These are phyloP conservation scores for Rhorus exstirpatorius DNA, from an alignment of 2,888 invertebrate species.

Conservation along the genomic window DNA sequence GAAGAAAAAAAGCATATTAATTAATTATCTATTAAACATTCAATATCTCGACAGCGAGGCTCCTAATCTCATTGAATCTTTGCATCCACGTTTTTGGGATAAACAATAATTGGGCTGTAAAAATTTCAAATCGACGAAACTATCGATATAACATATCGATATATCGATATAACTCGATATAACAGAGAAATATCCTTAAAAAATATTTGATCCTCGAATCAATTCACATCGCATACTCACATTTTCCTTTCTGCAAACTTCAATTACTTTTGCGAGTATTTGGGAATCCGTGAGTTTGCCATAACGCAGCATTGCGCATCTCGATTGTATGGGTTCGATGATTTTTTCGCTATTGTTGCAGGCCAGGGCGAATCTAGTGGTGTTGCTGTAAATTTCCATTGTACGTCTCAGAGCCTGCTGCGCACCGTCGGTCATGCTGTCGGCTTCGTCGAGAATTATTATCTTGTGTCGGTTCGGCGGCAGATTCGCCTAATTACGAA, in stretches of 20 bases:
- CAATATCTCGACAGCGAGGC: no score
- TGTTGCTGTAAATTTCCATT: slow-evolving; percentile 99
- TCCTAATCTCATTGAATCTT: no score
- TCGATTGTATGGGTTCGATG: slow-evolving; percentile 99
- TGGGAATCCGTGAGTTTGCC: slow-evolving; percentile 96
- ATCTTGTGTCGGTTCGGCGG: slow-evolving; percentile 97
- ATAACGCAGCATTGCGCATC: slow-evolving; percentile 98
- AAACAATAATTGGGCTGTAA: no score
- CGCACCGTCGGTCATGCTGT: slow-evolving; percentile 99
- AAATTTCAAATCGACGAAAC: no score
- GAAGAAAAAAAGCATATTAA: no score
- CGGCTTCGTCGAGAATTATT: slow-evolving; percentile 99
- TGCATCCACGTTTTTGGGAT: no score
- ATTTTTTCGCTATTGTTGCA: slow-evolving; percentile 99
- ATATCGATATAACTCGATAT: no score
- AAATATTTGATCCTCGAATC: no score
- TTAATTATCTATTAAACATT: no score
- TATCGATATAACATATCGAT: no score
- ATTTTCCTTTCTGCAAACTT: slow-evolving; percentile 92
- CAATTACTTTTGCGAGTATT: slow-evolving; percentile 93
- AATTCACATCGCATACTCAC: no score
- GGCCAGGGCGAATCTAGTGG: slow-evolving; percentile 98
- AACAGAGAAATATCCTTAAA: no score
- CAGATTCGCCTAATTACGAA: slow-evolving; percentile 91
- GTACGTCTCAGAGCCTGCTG: slow-evolving; percentile 99